Evolutionary conservation across 2,888 invertebrate species (phyloP).

Genomic region (Idaea aversata): DNA sequence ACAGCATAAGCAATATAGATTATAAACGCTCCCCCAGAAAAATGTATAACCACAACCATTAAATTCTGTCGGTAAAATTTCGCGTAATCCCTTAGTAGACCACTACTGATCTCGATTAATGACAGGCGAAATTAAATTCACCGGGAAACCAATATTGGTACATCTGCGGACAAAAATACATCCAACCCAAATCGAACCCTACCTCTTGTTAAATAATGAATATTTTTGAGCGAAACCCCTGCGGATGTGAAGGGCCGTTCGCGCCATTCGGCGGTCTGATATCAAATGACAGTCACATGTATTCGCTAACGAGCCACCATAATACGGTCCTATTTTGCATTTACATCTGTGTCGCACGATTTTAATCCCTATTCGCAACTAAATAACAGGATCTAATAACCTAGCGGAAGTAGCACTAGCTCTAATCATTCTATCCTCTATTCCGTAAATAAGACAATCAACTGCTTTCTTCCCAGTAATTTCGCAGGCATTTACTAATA

Average conservation of each 20-base stretch:
- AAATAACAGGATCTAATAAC: too few species aligned
- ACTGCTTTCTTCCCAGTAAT: too few species aligned
- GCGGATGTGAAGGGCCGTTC: constrained; percentile 34
- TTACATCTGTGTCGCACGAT: constrained; percentile 36
- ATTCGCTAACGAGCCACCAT: constrained; percentile 66
- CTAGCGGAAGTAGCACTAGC: too few species aligned
- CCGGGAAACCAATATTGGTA: constrained; percentile 61
- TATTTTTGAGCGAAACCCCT: constrained; percentile 39
- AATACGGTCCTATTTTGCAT: constrained; percentile 53
- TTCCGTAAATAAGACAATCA: too few species aligned
- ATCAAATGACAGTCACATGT: constrained; percentile 70
- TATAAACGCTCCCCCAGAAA: constrained; percentile 23
- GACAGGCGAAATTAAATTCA: constrained; percentile 72
- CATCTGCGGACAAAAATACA: constrained; percentile 48
- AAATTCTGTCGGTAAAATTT: constrained; percentile 64
- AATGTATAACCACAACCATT: constrained; percentile 36
- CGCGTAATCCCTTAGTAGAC: constrained; percentile 62
- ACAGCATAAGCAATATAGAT: constrained; percentile 17
- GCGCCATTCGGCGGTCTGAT: constrained; percentile 49
- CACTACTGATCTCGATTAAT: constrained; percentile 68
- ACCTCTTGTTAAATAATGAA: constrained; percentile 33
- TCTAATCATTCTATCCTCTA: too few species aligned
- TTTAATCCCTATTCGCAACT: constrained; percentile 39
- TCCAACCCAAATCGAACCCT: constrained; percentile 43
- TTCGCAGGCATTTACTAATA: too few species aligned